A percentile compares a stretch with the other conserved stretches of the same genome.
phyloP scores from a whole-genome alignment of 2,888 invertebrate species.

The Gastracanthus pulcherrimus region DNA sequence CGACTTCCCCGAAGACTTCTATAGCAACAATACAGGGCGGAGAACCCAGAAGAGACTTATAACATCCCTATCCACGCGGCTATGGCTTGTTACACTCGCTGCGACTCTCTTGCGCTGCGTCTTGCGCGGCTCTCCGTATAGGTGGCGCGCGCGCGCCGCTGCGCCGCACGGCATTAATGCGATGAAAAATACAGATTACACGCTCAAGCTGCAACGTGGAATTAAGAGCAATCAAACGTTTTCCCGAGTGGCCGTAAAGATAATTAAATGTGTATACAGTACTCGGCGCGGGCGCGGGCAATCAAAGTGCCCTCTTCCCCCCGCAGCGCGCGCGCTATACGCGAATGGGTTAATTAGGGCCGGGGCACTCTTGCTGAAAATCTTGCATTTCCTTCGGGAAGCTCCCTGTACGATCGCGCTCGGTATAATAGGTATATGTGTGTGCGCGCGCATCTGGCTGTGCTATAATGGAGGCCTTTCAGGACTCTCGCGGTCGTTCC shows the following conservation, averaged over 20 bases:
- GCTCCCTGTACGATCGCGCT: neutral
- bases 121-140: too few species aligned
- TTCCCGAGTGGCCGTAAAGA: conserved; percentile 61
- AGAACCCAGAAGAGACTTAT: neutral
- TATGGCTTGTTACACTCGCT: conserved; percentile 57
- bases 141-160: neutral
- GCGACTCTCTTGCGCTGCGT: neutral
- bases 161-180: neutral
- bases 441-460: neutral
- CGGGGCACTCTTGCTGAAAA: conserved; percentile 48
- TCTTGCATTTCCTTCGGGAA: conserved; percentile 50
- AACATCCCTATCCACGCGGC: conserved; percentile 3
- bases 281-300: conserved; percentile 52
- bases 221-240: conserved; percentile 66
- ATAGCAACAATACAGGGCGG: neutral
- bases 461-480: conserved; percentile 43
- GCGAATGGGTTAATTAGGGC: conserved; percentile 63
- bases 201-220: conserved; percentile 60
- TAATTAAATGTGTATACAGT: conserved; percentile 65
- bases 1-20: conserved; percentile 17
- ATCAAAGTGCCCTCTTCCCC: conserved; percentile 59
- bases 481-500: neutral
- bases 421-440: too few species aligned
- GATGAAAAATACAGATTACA: conserved; percentile 62
- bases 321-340: conserved; percentile 12